Evolutionary conservation across 2,113 vertebrate genomes (phyloP).

Genomic region (Oryzias celebensis): DNA sequence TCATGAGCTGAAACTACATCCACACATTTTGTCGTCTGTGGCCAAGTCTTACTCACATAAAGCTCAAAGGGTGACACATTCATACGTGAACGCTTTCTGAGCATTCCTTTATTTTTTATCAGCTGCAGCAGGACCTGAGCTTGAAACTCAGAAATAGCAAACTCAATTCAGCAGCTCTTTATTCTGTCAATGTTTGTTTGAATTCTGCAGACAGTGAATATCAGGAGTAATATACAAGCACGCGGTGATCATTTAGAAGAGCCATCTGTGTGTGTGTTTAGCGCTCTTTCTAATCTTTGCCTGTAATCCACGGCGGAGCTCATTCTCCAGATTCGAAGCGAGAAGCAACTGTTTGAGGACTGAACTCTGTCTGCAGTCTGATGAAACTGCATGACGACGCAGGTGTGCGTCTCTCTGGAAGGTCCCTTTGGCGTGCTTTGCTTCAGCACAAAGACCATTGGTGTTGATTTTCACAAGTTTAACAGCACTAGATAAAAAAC

Average conservation of each 20-base stretch:
- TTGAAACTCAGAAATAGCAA: constrained; percentile 11
- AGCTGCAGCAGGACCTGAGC: constrained; percentile 46
- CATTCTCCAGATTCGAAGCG: constrained; percentile 40
- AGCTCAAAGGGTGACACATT: constrained; percentile 36
- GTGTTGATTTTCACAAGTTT: background rate
- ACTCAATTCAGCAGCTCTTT: constrained; percentile 8
- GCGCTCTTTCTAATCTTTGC: constrained; percentile 24
- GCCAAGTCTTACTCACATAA: constrained; percentile 51
- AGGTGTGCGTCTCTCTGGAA: constrained; percentile 42
- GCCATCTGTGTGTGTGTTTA: constrained; percentile 31
- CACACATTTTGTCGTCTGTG: constrained; percentile 3
- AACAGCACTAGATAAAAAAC: constrained; percentile 13
- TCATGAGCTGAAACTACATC: background rate
- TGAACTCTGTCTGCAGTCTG: constrained; percentile 30
- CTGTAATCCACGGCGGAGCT: constrained; percentile 26
- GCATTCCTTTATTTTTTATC: constrained; percentile 25
- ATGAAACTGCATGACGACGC: constrained; percentile 11
- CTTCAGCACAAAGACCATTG: background rate
- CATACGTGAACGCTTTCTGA: constrained; percentile 21
- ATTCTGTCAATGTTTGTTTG: background rate
- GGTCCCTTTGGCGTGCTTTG: constrained; percentile 20
- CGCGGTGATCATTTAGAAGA: constrained; percentile 8
- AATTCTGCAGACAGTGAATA: background rate
- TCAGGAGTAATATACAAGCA: constrained; percentile 3
- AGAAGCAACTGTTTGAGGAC: constrained; percentile 31